Conservation (phyloP, 2,113 vertebrate genomes). For the Heloderma charlesbogerti region DNA sequence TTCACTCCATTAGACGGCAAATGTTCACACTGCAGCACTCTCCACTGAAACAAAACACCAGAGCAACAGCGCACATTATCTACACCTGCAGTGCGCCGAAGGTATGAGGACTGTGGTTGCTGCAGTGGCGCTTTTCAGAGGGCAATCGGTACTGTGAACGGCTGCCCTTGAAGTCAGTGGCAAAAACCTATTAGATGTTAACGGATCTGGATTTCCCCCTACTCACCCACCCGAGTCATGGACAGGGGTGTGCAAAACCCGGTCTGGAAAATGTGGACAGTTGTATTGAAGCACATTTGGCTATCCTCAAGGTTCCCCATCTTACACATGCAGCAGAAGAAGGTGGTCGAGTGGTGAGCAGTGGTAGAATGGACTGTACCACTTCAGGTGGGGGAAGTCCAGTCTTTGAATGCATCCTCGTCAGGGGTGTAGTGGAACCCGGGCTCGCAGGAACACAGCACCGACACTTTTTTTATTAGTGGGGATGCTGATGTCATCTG, state of each 20-base stretch:
- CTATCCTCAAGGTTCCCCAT: neutral
- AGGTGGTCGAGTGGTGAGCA: neutral
- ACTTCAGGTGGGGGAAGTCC: neutral
- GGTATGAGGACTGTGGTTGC: neutral
- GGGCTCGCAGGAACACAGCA: too few species aligned
- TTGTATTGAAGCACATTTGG: neutral
- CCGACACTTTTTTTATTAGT: too few species aligned
- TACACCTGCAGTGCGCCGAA: neutral
- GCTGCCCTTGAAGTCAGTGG: neutral
- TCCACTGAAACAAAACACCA: neutral
- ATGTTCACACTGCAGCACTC: neutral
- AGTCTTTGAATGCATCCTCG: neutral
- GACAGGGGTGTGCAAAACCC: neutral
- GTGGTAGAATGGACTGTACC: neutral
- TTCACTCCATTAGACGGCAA: neutral
- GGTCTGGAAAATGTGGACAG: neutral
- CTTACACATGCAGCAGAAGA: neutral
- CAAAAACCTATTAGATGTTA: neutral
- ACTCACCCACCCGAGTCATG: neutral
- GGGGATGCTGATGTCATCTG: too few species aligned
- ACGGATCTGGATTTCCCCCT: neutral
- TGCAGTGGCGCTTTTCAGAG: neutral
- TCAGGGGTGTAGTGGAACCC: too few species aligned
- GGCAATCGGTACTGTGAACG: neutral
- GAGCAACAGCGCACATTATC: neutral